These are phyloP conservation scores for Oreochromis mossambicus DNA, from an alignment of 2,797 vertebrate genomes.

Conservation along the genomic window DNA sequence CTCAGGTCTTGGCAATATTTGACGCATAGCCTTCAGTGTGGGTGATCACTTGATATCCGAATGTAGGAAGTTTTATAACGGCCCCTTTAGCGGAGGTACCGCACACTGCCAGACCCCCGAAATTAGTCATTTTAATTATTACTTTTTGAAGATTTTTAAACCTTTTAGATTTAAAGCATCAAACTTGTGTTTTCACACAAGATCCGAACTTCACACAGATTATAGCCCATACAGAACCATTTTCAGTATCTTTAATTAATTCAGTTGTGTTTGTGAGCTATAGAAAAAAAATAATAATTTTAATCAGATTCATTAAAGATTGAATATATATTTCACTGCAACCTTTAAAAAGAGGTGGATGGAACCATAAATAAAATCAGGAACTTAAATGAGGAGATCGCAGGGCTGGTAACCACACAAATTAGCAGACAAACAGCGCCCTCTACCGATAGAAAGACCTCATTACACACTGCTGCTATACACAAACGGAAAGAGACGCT, in stretches of 20 bases:
- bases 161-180: not conserved
- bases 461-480: not conserved
- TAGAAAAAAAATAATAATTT: not conserved
- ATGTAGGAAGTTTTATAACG: not conserved
- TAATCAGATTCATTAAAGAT: not conserved
- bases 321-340: not conserved
- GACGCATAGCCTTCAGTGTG: not conserved
- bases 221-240: not conserved
- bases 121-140: not conserved
- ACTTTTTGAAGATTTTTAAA: not conserved
- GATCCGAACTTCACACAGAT: not conserved
- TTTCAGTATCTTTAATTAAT: not conserved
- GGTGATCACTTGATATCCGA: not conserved
- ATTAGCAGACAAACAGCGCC: constrained; percentile 16
- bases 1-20: not conserved
- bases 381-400: not conserved
- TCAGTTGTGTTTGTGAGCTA: not conserved
- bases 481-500: not conserved
- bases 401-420: no score
- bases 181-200: not conserved
- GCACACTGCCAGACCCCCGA: not conserved
- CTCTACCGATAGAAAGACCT: not conserved
- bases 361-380: not conserved
- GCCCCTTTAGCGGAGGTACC: not conserved
- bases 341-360: not conserved